A percentile compares a stretch with the other conserved stretches of the same genome.
Conservation (phyloP, 1,140 invertebrate species). For the Panagrolaimus sp. region DNA sequence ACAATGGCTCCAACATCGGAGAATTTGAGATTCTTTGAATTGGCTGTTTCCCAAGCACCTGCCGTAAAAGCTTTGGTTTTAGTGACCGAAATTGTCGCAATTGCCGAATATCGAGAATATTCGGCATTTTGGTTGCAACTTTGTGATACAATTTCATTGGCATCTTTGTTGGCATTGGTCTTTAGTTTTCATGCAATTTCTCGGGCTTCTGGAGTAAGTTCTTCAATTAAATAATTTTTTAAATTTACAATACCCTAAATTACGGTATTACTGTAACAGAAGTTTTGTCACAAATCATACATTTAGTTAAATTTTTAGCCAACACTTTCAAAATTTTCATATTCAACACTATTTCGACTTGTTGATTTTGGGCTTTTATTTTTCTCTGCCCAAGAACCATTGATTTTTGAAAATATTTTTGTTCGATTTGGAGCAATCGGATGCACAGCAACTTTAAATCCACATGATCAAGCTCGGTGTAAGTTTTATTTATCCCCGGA, state of each 20-base stretch:
- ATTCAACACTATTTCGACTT: conserved; percentile 2
- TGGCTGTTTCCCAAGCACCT: neutral
- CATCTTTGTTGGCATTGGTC: neutral
- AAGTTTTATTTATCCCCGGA: neutral
- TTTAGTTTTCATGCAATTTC: neutral
- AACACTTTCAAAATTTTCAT: neutral
- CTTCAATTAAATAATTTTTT: too few species aligned
- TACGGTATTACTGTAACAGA: too few species aligned
- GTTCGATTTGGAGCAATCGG: conserved; percentile 6
- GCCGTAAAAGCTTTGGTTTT: neutral
- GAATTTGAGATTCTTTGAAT: neutral
- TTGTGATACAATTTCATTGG: neutral
- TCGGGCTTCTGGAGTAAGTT: neutral
- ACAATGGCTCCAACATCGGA: neutral
- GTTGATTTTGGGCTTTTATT: conserved; percentile 3
- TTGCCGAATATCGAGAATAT: conserved; percentile 2
- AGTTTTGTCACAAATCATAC: too few species aligned
- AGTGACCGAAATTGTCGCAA: neutral
- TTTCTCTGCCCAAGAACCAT: conserved; percentile 1
- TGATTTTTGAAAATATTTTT: conserved; percentile 13
- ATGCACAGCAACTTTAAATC: conserved; percentile 3
- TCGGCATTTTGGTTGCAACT: neutral
- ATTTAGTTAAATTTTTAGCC: too few species aligned
- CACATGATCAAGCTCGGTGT: conserved; percentile 8
- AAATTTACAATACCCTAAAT: too few species aligned